Conservation (phyloP, 2,797 vertebrate species). For the Falco biarmicus region DNA sequence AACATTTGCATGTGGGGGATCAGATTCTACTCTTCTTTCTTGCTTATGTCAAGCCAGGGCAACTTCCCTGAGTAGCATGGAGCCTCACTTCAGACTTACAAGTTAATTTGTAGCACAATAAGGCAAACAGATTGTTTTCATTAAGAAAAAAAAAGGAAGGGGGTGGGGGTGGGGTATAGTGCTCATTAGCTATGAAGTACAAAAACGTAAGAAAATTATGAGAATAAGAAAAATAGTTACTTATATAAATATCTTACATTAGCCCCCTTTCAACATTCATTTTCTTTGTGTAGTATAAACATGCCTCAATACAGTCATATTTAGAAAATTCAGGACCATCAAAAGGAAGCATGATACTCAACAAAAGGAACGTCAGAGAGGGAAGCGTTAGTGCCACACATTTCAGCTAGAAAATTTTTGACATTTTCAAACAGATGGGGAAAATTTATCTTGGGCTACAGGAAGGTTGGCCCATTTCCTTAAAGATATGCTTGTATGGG, state of each 20-base stretch:
- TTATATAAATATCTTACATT: neutral
- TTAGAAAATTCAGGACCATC: neutral
- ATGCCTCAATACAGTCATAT: neutral
- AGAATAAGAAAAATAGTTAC: neutral
- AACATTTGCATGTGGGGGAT: neutral
- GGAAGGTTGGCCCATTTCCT: neutral
- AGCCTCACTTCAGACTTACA: neutral
- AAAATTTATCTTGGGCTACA: neutral
- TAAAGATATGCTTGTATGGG: neutral
- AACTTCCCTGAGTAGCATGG: neutral
- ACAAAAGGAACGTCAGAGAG: neutral
- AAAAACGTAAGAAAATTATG: neutral
- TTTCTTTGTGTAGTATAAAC: neutral
- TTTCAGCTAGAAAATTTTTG: neutral
- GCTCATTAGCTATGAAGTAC: neutral
- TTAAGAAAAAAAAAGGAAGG: neutral
- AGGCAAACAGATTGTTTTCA: neutral
- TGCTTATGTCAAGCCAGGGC: neutral
- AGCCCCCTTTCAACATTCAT: neutral
- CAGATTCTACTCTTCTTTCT: neutral
- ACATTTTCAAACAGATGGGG: neutral
- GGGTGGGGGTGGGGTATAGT: no score
- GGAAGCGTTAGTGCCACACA: accelerated
- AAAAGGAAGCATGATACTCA: neutral
- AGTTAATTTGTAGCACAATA: neutral